phyloP scores from a whole-genome alignment of 2,113 vertebrate genomes.

The Pelobates fuscus region DNA sequence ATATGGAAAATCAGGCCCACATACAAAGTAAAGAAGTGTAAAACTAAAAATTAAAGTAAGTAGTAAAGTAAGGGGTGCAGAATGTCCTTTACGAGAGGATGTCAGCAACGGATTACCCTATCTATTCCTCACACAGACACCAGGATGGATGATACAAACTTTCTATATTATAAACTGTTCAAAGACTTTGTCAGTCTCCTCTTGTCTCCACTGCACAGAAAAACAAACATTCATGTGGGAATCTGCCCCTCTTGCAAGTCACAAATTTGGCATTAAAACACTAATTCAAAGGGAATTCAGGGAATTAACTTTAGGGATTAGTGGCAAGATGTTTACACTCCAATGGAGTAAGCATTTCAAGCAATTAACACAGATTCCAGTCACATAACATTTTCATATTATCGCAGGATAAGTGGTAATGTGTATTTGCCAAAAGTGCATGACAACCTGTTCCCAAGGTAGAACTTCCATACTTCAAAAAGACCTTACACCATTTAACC shows the following conservation, averaged over 20 bases:
- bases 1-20: too few relatives aligned
- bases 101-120: too few relatives aligned
- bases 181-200: conserved; percentile 30
- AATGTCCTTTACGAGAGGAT: too few relatives aligned
- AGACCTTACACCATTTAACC: conserved; percentile 44
- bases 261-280: not conserved
- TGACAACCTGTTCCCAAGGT: conserved; percentile 42
- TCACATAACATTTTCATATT: conserved; percentile 4
- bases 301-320: conserved; percentile 40
- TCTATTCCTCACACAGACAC: too few relatives aligned
- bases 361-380: conserved; percentile 15
- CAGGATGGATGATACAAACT: too few relatives aligned
- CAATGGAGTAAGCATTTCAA: conserved; percentile 24
- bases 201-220: not conserved
- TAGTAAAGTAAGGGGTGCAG: too few relatives aligned
- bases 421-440: not conserved
- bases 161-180: not conserved
- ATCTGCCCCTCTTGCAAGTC: not conserved
- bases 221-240: conserved; percentile 14
- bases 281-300: conserved; percentile 10
- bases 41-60: too few relatives aligned
- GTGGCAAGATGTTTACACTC: conserved; percentile 21
- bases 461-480: conserved; percentile 56
- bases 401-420: not conserved
- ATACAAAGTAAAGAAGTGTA: too few relatives aligned